Evolutionary conservation across 1,140 invertebrate species (phyloP).

Genomic region (Bombus fervidus): DNA sequence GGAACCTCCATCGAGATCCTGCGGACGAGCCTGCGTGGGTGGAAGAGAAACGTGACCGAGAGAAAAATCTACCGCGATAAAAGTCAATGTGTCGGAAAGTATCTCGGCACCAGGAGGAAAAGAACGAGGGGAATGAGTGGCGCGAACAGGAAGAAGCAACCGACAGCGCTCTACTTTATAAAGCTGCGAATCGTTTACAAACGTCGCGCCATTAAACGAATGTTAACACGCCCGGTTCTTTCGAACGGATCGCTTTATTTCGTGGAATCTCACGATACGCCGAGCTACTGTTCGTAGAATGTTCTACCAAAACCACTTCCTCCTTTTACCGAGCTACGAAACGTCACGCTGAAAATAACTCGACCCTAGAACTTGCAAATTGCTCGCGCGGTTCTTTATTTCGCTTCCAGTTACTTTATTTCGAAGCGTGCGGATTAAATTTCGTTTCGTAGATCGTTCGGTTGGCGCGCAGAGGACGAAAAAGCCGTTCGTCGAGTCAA

Average conservation of each 20-base stretch:
- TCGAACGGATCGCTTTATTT: not conserved
- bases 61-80: slow-evolving; percentile 37
- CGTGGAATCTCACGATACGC: not conserved
- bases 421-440: too few species aligned
- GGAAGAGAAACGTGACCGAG: not conserved
- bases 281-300: too few species aligned
- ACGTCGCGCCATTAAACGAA: slow-evolving; percentile 27
- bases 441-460: too few species aligned
- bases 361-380: too few species aligned
- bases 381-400: too few species aligned
- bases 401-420: too few species aligned
- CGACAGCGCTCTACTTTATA: slow-evolving; percentile 24
- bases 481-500: too few species aligned
- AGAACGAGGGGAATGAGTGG: not conserved
- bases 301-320: too few species aligned
- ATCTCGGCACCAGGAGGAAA: not conserved
- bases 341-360: too few species aligned
- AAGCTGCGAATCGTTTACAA: slow-evolving; percentile 29
- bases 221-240: slow-evolving; percentile 8
- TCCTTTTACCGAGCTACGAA: too few species aligned
- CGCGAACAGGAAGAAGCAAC: not conserved
- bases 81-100: slow-evolving; percentile 49
- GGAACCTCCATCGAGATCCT: not conserved
- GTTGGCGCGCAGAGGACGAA: too few species aligned
- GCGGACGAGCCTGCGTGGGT: not conserved